Base-by-base conservation (phyloP, 2,888 invertebrate species). In the Agonopterix alstromeriana region DNA sequence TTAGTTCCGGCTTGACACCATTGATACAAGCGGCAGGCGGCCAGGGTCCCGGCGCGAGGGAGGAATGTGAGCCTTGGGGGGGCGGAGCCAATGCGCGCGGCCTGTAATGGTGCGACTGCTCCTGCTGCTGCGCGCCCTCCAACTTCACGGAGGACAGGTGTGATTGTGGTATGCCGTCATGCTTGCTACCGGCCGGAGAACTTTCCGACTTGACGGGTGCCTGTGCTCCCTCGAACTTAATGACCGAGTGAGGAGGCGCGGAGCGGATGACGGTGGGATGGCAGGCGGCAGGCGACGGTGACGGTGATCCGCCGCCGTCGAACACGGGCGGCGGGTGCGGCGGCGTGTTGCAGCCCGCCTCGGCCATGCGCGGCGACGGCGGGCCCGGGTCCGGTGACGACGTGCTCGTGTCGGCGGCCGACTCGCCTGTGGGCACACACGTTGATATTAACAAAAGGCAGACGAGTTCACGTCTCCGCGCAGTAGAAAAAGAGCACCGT, bases 391-490 rank as follows among this genome's bases (percentile, higher is more conserved):
- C 96, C 82, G 96, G 96, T 78, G 96, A 97, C 80, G 96, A 96
- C 80, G 96, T 96, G 84, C 95, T 96, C 81, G 96, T 96, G 90
- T 97, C 97, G 82, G 96, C 96, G 90, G 96, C 94, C 82, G 96
- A 96, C 91, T 96, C 97, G 90, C 94, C 94, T 94, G 92, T 68
- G 71, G 64, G 65, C 68, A 77, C 77, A 85, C 75, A 60, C 52
- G 51, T 38, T 48, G 55, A 49, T 77, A 79, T 90, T 73, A 90
- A 61, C 54, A 62, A 74, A 55, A 65, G 56, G 50, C 57, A 59
- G 60, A 59, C 61, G 58, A 64, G 59, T 58, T 67, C 62, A 63
- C 55, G 64, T 59, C 60, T 64, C 53, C 56, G 53, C 61, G 60
- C 57, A 52, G 64, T 67, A 77, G 70, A 77, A 79, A 78, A 82